Evolutionary conservation across 2,888 invertebrate genomes (phyloP), one percentile per base, ranked within the genome.

Genomic region (Pasiphila rectangulata): DNA sequence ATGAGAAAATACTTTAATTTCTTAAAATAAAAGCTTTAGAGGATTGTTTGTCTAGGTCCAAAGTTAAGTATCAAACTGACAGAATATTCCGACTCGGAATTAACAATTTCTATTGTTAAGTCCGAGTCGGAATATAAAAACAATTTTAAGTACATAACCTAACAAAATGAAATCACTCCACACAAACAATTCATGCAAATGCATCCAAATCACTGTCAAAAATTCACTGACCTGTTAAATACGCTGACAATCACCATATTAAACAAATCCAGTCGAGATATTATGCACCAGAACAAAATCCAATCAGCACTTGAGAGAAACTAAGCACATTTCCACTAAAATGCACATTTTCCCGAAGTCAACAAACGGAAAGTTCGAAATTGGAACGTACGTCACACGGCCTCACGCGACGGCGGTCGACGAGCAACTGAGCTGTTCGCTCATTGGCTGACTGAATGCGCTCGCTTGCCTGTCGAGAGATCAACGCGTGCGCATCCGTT

Each of bases 181-280:
- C 32, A 23, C 19, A 46, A 20, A 44, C 24, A 35, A 35, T 27
- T 34, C 54, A 59, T 56, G 56, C 53, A 56, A 46, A 56, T 50
- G 46, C 48, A 52, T 42, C 46, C 49, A 54, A 56, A 54, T 56
- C 48, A 49, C 51, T 39, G 35, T 50, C 54, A 10, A 56, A 51
- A 53, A 59, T 54, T 45, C 52, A 78, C 84, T 79, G 67, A 87
- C 87, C 87, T 87, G 80, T 83, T 88, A 72, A 88, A 88, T 69
- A 88, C 87, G 74, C 87, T 80, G 74, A 88, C 86, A 70, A 88
- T 87, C 74, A 88, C 87, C 87, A 88, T 88, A 79, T 72, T 86
- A 78, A 81, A 82, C 72, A 81, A 19, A 85, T 84, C 86, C 85
- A 75, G 69, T 57, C 59, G 57, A 60, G 64, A 63, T 64, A 63